Base-by-base conservation (phyloP, 2,113 vertebrate genomes). In the Lepus timidus region DNA sequence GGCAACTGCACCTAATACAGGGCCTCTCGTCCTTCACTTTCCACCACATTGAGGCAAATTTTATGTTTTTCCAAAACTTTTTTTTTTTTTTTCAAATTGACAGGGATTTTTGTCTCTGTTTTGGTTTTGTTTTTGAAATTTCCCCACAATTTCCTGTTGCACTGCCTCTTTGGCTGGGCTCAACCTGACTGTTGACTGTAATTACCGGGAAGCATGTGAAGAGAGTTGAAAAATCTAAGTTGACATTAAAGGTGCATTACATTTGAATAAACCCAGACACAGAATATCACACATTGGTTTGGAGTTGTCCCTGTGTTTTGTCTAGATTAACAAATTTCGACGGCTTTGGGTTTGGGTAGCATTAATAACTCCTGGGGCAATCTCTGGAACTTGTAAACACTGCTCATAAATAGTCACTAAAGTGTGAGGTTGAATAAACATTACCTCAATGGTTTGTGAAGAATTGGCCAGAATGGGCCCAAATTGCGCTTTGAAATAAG, bases 41-140 rank as follows among this genome's bases (percentile, higher is more conserved):
- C 64, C n/a, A 70, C 85, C 36, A 79, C 36, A 11, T 23, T 12
- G 33, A 58, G 81, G 11, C 55, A 67, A 83, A 33, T 70, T 86
- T 94, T 19, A 19, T 61, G 91, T 84, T 85, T 96, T 85, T 22
- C 44, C 62, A 61, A 94, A 68, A 58, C 27, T 90, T 94, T 90
- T 86, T 36, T 36, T 36, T 95, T 85, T 87, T 93, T 95, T 81
- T 91, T 87, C 89, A 96, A 93, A 88, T 90, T 67, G 84, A 93
- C 90, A 79, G 88, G 49, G 11, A 27, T 83, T 92, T 94, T 85
- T 58, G 88, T 88, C 78, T 95, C 78, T 89, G 89, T 96, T 95
- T 97, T 97, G 95, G 73, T 94, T 97, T 97, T 97, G 96, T 96
- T 97, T 97, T 97, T 39, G 51, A 96, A 93, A 31, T 93, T 92